These are phyloP conservation scores for Platypus cylindrus DNA, from an alignment of 2,888 invertebrate species.

Conservation along the genomic window DNA sequence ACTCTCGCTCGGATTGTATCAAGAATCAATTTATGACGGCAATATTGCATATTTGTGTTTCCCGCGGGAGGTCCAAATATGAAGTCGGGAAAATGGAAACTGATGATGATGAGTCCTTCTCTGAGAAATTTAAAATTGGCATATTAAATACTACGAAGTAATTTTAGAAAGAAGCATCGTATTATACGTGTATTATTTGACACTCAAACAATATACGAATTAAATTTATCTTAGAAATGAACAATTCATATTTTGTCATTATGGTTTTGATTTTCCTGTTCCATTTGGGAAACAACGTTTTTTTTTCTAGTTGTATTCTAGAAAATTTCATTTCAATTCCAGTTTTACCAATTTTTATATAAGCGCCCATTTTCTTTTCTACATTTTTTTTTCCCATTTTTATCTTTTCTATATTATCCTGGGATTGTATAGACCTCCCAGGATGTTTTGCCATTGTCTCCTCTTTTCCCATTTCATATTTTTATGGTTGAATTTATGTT, in stretches of 20 bases:
- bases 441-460: conserved; percentile 11
- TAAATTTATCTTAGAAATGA: too few relatives aligned
- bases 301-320: background rate
- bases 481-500: conserved; percentile 17
- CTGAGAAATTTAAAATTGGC: background rate
- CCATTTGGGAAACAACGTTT: background rate
- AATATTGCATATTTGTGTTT: conserved; percentile 38
- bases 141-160: too few relatives aligned
- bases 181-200: too few relatives aligned
- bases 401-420: too few relatives aligned
- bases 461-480: conserved; percentile 15
- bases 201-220: too few relatives aligned
- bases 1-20: conserved; percentile 34
- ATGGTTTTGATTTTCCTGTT: too few relatives aligned
- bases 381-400: too few relatives aligned
- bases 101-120: conserved; percentile 19
- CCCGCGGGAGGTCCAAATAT: conserved; percentile 31
- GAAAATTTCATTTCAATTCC: too few relatives aligned
- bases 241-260: too few relatives aligned
- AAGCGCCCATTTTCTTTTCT: conserved; percentile 6
- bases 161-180: too few relatives aligned
- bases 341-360: conserved; percentile 1
- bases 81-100: conserved; percentile 26
- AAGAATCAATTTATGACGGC: conserved; percentile 37
- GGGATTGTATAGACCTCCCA: too few relatives aligned